A percentile compares a stretch with the other conserved stretches of the same genome.
These are phyloP conservation scores for Gadus chalcogrammus DNA, from an alignment of 2,113 vertebrate species.

Conservation along the genomic window DNA sequence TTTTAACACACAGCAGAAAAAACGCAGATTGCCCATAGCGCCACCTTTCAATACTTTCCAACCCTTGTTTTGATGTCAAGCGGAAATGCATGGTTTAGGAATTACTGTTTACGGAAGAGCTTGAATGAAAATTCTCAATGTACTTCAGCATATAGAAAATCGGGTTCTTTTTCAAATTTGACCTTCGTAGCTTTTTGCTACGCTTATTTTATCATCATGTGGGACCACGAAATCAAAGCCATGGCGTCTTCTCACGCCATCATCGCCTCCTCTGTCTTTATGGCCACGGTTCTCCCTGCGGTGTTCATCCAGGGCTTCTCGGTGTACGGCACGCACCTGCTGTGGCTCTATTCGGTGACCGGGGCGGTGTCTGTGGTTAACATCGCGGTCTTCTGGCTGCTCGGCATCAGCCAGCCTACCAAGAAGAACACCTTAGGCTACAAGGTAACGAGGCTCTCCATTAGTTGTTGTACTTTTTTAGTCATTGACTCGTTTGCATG, in stretches of 20 bases:
- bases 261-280: constrained; percentile 69
- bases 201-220: constrained; percentile 68
- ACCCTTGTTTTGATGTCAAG: too few species aligned
- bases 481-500: too few species aligned
- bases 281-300: constrained; percentile 75
- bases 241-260: constrained; percentile 82
- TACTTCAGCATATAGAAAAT: too few species aligned
- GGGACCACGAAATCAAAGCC: constrained; percentile 80
- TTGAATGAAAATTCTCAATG: too few species aligned
- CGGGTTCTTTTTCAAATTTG: too few species aligned
- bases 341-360: constrained; percentile 84
- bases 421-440: constrained; percentile 82
- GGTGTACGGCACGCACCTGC: constrained; percentile 80
- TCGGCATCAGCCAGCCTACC: constrained; percentile 76
- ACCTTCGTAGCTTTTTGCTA: too few species aligned
- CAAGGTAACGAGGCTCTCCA: constrained; percentile 75
- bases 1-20: too few species aligned
- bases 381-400: constrained; percentile 76
- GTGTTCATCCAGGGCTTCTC: constrained; percentile 81
- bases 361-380: constrained; percentile 73
- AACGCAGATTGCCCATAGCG: too few species aligned
- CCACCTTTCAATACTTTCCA: too few species aligned
- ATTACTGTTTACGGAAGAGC: too few species aligned
- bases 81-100: too few species aligned
- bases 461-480: too few species aligned